phyloP scores from a whole-genome alignment of 1,140 invertebrate species.

The Macrobrachium nipponense region DNA sequence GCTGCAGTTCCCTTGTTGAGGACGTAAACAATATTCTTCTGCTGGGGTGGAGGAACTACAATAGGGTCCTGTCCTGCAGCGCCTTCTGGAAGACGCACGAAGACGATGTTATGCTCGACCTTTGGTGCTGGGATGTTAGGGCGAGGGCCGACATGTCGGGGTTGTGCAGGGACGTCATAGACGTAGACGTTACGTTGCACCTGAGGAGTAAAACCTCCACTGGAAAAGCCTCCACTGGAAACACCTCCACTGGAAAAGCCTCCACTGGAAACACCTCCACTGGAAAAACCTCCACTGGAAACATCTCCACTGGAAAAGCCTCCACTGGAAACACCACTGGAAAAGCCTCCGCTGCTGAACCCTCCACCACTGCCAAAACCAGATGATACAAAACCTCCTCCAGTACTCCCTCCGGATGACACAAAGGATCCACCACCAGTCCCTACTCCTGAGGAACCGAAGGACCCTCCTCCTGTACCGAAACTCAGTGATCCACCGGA shows the following conservation, averaged over 20 bases:
- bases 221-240: background rate
- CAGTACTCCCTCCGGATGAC: background rate
- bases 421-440: background rate
- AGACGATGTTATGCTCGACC: constrained; percentile 57
- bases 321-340: background rate
- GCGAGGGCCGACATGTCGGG: constrained; percentile 31
- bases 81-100: constrained; percentile 53
- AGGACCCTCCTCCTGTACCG: background rate
- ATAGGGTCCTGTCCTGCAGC: constrained; percentile 41
- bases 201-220: constrained; percentile 39
- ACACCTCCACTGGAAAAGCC: background rate
- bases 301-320: background rate
- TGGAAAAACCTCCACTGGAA: background rate
- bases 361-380: constrained; percentile 13
- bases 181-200: constrained; percentile 54
- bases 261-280: background rate
- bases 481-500: background rate
- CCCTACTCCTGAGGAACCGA: background rate
- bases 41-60: constrained; percentile 61
- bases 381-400: background rate
- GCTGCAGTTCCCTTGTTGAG: constrained; percentile 56
- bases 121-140: constrained; percentile 49
- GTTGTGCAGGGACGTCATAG: constrained; percentile 43
- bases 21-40: constrained; percentile 60
- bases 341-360: background rate